Percentiles rank a stretch among this genome's conserved stretches.
phyloP scores from a whole-genome alignment of 1,140 invertebrate species.

The Melipona quadrifasciata region DNA sequence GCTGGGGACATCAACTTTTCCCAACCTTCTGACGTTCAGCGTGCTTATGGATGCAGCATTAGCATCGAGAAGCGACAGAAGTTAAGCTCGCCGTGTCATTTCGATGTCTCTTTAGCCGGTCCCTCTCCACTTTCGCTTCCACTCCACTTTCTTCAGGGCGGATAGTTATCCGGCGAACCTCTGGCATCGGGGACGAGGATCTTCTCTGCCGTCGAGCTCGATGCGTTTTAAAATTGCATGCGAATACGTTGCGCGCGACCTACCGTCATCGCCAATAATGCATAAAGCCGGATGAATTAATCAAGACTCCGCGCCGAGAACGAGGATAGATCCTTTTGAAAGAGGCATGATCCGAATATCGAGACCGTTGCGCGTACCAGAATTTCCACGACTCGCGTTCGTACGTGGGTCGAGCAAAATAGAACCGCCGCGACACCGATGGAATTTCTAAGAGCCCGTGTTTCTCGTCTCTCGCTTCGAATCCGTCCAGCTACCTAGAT shows the following conservation, averaged over 20 bases:
- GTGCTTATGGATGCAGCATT: constrained; percentile 67
- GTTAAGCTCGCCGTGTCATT: constrained; percentile 77
- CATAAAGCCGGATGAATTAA: constrained; percentile 62
- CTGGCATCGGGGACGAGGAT: not conserved
- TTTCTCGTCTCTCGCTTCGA: not conserved
- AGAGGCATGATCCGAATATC: constrained; percentile 1
- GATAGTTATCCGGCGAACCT: constrained; percentile 29
- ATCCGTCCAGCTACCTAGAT: not conserved
- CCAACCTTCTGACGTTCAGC: constrained; percentile 69
- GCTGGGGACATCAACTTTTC: constrained; percentile 71
- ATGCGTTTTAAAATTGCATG: constrained; percentile 63
- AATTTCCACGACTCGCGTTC: not conserved
- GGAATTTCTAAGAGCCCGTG: not conserved
- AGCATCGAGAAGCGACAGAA: constrained; percentile 77
- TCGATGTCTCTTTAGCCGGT: constrained; percentile 75
- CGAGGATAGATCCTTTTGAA: not conserved
- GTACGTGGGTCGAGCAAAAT: not conserved
- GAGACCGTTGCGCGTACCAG: not conserved
- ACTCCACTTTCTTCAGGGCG: constrained; percentile 35
- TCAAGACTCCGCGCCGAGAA: constrained; percentile 13
- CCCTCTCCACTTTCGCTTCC: constrained; percentile 23
- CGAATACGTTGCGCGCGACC: constrained; percentile 52
- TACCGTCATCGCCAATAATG: constrained; percentile 59
- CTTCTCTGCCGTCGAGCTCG: constrained; percentile 5
- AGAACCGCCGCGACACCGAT: not conserved